These are phyloP conservation scores for Mellivora capensis DNA, from an alignment of 2,113 vertebrate genomes.

Conservation along the genomic window DNA sequence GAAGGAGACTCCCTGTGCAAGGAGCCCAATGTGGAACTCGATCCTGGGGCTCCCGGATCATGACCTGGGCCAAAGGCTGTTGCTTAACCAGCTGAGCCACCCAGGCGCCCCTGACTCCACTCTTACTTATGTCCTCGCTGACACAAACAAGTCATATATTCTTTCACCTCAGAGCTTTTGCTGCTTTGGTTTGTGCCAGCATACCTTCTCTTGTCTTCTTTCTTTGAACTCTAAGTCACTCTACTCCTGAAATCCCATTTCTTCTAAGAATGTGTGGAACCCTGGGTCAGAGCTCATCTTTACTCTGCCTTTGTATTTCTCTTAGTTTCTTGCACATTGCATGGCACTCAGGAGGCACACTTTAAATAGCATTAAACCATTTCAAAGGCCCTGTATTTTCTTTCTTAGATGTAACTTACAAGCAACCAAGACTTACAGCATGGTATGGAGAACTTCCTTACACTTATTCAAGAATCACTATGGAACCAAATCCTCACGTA, in stretches of 20 bases:
- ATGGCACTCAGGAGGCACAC: neutral
- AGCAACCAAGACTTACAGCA: constrained; percentile 93
- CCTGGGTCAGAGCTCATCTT: neutral
- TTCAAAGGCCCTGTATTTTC: constrained; percentile 67
- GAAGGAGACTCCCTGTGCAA: no score
- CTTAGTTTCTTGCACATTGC: neutral
- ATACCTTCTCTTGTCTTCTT: neutral
- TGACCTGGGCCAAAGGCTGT: no score
- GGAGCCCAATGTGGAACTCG: no score
- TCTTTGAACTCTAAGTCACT: neutral
- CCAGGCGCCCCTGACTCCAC: neutral
- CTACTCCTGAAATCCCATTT: neutral
- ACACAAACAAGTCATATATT: neutral
- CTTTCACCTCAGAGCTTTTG: neutral
- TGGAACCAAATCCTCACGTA: constrained; percentile 93
- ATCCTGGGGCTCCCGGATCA: no score
- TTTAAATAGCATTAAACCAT: neutral
- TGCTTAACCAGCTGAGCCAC: no score
- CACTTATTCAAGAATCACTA: constrained; percentile 90
- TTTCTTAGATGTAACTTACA: constrained; percentile 87
- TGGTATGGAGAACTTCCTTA: constrained; percentile 97
- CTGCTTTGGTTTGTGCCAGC: neutral
- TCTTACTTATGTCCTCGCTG: neutral
- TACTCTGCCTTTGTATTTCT: neutral
- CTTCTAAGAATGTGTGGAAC: neutral